Evolutionary conservation across 2,888 invertebrate species (phyloP).

Genomic region (Parelbella ahira): DNA sequence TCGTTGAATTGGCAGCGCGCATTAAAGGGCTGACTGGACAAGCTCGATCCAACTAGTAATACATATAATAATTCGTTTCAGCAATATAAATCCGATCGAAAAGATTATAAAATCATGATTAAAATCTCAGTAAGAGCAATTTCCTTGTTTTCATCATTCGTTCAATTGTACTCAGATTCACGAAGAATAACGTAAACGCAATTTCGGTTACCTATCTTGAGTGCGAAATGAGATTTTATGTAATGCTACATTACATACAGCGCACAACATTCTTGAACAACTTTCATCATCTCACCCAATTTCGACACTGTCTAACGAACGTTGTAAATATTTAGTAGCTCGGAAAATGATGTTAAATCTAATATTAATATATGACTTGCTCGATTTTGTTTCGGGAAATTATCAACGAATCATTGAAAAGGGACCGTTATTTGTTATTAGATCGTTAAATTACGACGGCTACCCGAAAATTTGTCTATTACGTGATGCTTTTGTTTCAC

Average conservation of each 20-base stretch:
- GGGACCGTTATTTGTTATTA: slow-evolving; percentile 2
- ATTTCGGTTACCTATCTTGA: slow-evolving; percentile 20
- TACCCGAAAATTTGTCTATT: slow-evolving; percentile 19
- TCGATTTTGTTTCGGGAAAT: too few relatives aligned
- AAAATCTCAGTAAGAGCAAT: background rate
- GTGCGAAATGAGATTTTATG: slow-evolving; percentile 24
- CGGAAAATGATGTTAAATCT: slow-evolving; percentile 7
- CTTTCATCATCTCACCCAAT: slow-evolving; percentile 22
- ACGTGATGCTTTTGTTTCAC: slow-evolving; percentile 11
- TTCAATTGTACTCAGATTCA: slow-evolving; percentile 12
- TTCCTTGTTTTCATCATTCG: background rate
- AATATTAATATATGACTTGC: background rate
- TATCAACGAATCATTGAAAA: too few relatives aligned
- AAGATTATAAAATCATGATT: too few relatives aligned
- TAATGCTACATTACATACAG: slow-evolving; percentile 19
- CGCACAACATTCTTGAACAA: slow-evolving; percentile 17
- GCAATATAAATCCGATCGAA: too few relatives aligned
- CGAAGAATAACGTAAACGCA: slow-evolving; percentile 15
- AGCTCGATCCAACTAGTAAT: too few relatives aligned
- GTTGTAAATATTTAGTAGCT: slow-evolving; percentile 14
- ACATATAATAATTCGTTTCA: too few relatives aligned
- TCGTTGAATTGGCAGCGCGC: slow-evolving; percentile 12
- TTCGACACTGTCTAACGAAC: slow-evolving; percentile 13
- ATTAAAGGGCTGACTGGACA: too few relatives aligned
- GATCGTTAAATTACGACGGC: slow-evolving; percentile 6